Conservation (phyloP, 2,113 vertebrate species). For the sheep (Ovis aries) region DNA sequence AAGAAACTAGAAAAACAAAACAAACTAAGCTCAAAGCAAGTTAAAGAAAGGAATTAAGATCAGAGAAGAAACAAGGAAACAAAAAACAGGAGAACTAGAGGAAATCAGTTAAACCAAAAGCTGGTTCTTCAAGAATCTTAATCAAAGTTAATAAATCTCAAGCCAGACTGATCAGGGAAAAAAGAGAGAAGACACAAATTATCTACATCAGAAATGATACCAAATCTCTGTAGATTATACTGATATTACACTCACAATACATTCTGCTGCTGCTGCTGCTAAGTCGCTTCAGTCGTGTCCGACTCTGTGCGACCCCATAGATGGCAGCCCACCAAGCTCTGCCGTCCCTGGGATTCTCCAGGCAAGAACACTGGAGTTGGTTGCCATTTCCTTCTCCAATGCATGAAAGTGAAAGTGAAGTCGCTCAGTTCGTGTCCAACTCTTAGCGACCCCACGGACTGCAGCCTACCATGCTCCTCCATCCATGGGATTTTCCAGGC, state of each 20-base stretch:
- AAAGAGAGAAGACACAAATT: background rate
- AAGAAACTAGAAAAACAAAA: conserved; percentile 5
- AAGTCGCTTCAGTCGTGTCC: too few relatives aligned
- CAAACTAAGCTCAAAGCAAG: background rate
- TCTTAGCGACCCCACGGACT: too few relatives aligned
- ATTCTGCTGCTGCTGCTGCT: background rate
- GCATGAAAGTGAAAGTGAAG: too few relatives aligned
- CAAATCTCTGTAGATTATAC: background rate
- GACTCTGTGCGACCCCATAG: too few relatives aligned
- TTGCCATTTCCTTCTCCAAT: too few relatives aligned
- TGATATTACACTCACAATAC: background rate
- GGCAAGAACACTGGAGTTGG: too few relatives aligned
- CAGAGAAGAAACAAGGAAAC: background rate
- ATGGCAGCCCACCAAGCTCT: too few relatives aligned
- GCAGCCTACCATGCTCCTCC: too few relatives aligned
- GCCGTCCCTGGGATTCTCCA: too few relatives aligned
- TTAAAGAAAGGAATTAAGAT: conserved; percentile 6
- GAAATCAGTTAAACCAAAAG: background rate
- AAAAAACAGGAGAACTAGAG: background rate
- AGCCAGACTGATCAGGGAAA: background rate
- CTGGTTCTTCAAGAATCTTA: background rate
- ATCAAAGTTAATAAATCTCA: background rate
- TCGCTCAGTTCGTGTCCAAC: too few relatives aligned
- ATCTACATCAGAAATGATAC: background rate
- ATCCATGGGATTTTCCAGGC: too few relatives aligned